A percentile compares a stretch with the other conserved stretches of the same genome.
Conservation (phyloP, 1,140 invertebrate species). For the Eciton burchellii region DNA sequence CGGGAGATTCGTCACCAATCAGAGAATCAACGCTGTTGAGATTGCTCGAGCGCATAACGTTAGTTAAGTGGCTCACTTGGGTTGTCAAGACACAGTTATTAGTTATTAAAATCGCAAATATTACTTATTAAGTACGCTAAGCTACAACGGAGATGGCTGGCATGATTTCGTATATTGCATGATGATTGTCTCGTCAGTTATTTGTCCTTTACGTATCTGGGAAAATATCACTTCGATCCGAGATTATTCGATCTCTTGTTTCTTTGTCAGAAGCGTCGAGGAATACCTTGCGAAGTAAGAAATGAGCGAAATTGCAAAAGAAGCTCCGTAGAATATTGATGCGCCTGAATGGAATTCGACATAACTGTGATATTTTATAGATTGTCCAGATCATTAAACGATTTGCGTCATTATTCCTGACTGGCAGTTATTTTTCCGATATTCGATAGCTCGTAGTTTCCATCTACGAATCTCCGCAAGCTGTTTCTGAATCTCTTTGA, state of each 20-base stretch:
- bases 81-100: neutral
- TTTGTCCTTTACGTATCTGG: neutral
- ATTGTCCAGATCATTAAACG: constrained; percentile 11
- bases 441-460: too few relatives aligned
- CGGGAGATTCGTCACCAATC: constrained; percentile 4
- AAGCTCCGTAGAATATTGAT: neutral
- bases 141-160: neutral
- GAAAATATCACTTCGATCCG: neutral
- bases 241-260: neutral
- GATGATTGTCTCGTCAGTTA: neutral
- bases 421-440: neutral
- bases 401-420: neutral
- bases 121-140: constrained; percentile 7
- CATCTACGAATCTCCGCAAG: neutral
- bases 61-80: neutral
- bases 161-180: neutral
- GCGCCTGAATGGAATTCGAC: constrained; percentile 2
- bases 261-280: neutral
- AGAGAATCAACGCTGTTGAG: constrained; percentile 10
- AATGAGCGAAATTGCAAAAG: neutral
- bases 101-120: neutral
- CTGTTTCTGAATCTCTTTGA: neutral
- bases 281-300: neutral
- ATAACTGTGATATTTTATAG: constrained; percentile 32
- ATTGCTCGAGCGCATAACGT: neutral